A percentile compares a stretch with the other conserved stretches of the same genome.
Conservation (phyloP, 2,888 invertebrate species). For the Rhabditoides inermis region DNA sequence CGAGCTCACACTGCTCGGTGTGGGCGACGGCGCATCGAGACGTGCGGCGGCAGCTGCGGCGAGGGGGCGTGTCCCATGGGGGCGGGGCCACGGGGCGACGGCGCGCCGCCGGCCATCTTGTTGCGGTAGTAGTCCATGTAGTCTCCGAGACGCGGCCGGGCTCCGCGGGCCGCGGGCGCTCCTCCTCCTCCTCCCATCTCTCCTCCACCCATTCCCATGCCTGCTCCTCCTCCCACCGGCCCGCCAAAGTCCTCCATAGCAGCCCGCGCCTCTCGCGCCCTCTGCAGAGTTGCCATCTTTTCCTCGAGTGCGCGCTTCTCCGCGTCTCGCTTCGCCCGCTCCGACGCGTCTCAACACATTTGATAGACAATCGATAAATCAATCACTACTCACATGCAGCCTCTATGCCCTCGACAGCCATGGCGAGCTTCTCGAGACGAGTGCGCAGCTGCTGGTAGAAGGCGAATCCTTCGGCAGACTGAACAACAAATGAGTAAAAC, state of each 20-base stretch:
- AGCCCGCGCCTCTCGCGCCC: slow-evolving; percentile 17
- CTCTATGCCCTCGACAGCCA: slow-evolving; percentile 30
- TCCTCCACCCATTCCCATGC: not conserved
- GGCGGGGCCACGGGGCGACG: too few species aligned
- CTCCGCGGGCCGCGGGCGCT: too few species aligned
- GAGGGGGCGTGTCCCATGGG: too few species aligned
- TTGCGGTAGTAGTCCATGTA: slow-evolving; percentile 30
- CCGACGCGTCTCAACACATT: slow-evolving; percentile 20
- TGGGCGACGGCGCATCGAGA: slow-evolving; percentile 15
- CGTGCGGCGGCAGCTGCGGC: too few species aligned
- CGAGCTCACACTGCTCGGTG: slow-evolving; percentile 18
- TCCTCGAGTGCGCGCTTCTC: slow-evolving; percentile 20
- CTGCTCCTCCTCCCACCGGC: not conserved
- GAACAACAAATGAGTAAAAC: too few species aligned
- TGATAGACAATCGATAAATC: too few species aligned
- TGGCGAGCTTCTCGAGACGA: slow-evolving; percentile 19
- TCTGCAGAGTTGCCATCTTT: slow-evolving; percentile 14
- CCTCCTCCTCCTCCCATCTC: too few species aligned
- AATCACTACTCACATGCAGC: slow-evolving; percentile 20
- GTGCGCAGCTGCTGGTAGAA: slow-evolving; percentile 22
- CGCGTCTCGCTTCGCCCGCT: slow-evolving; percentile 18
- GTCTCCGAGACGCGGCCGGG: slow-evolving; percentile 23
- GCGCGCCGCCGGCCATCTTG: too few species aligned
- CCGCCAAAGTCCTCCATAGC: slow-evolving; percentile 25
- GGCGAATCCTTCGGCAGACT: too few species aligned